Conservation (phyloP, 2,888 invertebrate species). For the Neuroscelio doddi region DNA sequence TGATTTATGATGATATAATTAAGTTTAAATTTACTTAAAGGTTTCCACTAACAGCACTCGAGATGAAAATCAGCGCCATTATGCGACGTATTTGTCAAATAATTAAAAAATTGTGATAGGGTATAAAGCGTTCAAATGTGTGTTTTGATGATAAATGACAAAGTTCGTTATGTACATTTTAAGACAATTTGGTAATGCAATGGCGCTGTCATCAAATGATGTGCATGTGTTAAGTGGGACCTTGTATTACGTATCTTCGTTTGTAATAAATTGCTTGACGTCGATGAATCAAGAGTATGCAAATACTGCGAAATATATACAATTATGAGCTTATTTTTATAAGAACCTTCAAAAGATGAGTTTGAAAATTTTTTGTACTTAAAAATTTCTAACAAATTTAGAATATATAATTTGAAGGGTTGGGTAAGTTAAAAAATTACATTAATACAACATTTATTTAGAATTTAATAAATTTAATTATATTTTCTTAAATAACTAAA, state of each 20-base stretch:
- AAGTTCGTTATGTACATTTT: too few species aligned
- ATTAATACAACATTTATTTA: not conserved
- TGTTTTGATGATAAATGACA: too few species aligned
- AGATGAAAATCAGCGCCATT: slow-evolving; percentile 11
- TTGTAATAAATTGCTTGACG: slow-evolving; percentile 8
- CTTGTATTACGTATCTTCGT: not conserved
- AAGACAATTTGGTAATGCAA: not conserved
- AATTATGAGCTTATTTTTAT: slow-evolving; percentile 21
- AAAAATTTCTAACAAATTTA: too few species aligned
- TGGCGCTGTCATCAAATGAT: slow-evolving; percentile 9
- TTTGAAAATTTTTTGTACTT: not conserved
- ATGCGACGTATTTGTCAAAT: too few species aligned
- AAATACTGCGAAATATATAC: slow-evolving; percentile 32
- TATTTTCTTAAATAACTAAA: too few species aligned
- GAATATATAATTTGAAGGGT: not conserved
- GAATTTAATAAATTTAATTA: too few species aligned
- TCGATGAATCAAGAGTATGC: slow-evolving; percentile 29
- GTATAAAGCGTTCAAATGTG: too few species aligned
- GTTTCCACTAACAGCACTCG: slow-evolving; percentile 33
- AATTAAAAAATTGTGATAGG: too few species aligned
- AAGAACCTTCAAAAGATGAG: slow-evolving; percentile 25
- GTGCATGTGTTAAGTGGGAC: slow-evolving; percentile 16
- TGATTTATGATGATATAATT: slow-evolving; percentile 20
- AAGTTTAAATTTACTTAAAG: slow-evolving; percentile 26
- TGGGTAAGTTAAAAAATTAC: not conserved